phyloP scores from a whole-genome alignment of 2,888 invertebrate species.

The Pristionchus exspectatus region DNA sequence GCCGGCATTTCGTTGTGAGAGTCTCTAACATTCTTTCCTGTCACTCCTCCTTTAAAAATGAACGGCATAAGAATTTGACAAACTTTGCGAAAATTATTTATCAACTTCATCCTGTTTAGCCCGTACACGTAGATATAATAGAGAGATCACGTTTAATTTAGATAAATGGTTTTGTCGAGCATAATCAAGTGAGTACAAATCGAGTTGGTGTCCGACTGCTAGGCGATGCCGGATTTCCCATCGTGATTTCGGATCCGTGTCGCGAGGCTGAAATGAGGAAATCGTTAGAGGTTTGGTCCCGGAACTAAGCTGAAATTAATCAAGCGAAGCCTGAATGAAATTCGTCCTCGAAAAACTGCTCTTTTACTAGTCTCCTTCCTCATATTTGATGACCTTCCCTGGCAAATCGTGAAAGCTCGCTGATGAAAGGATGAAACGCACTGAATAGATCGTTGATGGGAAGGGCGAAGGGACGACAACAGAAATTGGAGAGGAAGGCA shows the following conservation, averaged over 20 bases:
- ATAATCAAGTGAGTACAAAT: background rate
- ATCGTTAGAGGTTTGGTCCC: no score
- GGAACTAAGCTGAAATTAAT: background rate
- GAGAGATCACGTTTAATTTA: background rate
- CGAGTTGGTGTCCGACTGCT: background rate
- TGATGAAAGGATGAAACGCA: background rate
- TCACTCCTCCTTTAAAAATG: no score
- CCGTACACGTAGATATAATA: background rate
- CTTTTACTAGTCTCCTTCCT: background rate
- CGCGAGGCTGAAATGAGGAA: constrained; percentile 1
- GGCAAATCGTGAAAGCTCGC: no score
- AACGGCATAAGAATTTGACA: no score
- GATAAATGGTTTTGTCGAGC: background rate
- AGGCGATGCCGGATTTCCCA: constrained; percentile 5
- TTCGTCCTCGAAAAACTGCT: background rate
- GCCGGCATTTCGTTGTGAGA: no score
- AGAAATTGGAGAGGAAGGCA: constrained; percentile 35
- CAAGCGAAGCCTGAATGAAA: background rate
- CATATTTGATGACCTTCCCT: background rate
- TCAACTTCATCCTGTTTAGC: no score
- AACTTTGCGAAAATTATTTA: no score
- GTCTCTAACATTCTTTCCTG: no score
- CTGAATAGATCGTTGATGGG: background rate
- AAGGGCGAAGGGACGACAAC: constrained; percentile 6
- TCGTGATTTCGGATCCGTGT: background rate